phyloP scores from a whole-genome alignment of 2,797 vertebrate species.

The Tapirus indicus region DNA sequence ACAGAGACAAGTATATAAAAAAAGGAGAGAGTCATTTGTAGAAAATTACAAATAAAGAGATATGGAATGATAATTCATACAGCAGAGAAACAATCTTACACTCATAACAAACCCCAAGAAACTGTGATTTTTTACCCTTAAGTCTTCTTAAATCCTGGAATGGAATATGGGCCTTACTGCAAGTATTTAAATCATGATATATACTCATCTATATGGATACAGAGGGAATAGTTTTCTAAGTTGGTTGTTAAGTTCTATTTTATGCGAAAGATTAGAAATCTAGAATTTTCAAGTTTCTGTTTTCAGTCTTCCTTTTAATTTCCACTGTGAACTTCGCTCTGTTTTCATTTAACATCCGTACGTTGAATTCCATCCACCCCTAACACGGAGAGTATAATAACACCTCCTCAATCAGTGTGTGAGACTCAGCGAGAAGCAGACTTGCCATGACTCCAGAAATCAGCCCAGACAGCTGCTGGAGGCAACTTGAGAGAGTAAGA shows the following conservation, averaged over 20 bases:
- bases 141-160: neutral
- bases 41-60: neutral
- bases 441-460: neutral
- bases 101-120: neutral
- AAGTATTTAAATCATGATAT: neutral
- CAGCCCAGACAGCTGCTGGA: neutral
- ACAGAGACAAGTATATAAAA: neutral
- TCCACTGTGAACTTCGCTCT: neutral
- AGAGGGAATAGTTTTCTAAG: neutral
- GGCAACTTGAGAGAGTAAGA: neutral
- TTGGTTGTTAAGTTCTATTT: neutral
- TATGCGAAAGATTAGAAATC: neutral
- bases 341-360: neutral
- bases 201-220: neutral
- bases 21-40: neutral
- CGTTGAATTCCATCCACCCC: neutral
- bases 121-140: neutral
- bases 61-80: neutral
- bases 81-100: neutral
- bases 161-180: neutral
- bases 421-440: neutral
- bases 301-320: slow-evolving; percentile 2
- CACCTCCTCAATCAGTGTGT: rapidly evolving
- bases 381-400: neutral
- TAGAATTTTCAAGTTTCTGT: neutral